Evolutionary conservation across 1,140 invertebrate genomes (phyloP).

Genomic region (Phenacoccus solenopsis): DNA sequence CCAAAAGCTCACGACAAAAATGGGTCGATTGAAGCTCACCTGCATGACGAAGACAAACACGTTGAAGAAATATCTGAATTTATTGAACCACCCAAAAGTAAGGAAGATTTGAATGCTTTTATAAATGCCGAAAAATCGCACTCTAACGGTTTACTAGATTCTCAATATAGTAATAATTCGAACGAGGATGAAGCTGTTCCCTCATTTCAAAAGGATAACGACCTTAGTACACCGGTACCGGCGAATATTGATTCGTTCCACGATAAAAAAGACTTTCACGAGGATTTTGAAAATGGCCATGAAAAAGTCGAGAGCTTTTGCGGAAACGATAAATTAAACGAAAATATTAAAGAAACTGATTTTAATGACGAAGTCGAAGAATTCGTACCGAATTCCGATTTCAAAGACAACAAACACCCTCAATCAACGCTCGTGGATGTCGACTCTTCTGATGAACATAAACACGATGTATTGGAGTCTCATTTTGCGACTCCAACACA

Average conservation of each 20-base stretch:
- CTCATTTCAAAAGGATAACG: background rate
- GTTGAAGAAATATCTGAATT: too few relatives aligned
- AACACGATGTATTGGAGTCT: too few relatives aligned
- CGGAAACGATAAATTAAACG: background rate
- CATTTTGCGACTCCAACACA: background rate
- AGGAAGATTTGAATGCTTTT: background rate
- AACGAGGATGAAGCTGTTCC: background rate
- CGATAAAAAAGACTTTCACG: background rate
- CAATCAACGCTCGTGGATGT: background rate
- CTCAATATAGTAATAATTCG: background rate
- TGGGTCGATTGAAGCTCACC: background rate
- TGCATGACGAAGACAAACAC: background rate
- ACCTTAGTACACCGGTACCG: background rate
- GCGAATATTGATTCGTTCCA: background rate
- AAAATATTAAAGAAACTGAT: background rate
- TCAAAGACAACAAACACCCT: background rate
- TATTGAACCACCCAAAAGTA: background rate
- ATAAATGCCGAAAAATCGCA: background rate
- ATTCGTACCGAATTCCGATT: background rate
- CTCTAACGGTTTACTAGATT: background rate
- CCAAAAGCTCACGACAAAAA: background rate
- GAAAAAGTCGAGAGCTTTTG: too few relatives aligned
- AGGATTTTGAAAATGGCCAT: background rate
- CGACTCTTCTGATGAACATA: background rate
- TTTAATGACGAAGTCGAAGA: background rate